Percentiles rank a stretch among this genome's conserved stretches.
phyloP scores from a whole-genome alignment of 2,797 vertebrate genomes.

The Diplodus puntazzo region DNA sequence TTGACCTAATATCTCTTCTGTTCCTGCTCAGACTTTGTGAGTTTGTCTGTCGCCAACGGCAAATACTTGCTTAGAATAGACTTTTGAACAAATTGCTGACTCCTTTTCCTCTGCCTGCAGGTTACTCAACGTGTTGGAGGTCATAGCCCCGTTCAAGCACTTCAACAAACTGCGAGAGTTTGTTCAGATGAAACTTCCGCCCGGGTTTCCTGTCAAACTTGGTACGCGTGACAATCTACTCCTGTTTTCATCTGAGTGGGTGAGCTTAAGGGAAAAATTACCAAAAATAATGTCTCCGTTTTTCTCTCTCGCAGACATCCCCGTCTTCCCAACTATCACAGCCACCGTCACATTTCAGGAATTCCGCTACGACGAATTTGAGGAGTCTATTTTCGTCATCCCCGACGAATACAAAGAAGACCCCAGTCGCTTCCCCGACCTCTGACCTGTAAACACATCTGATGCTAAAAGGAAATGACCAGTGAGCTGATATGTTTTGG shows the following conservation, averaged over 20 bases:
- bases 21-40: background rate
- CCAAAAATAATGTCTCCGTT: background rate
- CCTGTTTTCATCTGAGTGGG: background rate
- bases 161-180: conserved; percentile 99
- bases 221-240: conserved; percentile 80
- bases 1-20: background rate
- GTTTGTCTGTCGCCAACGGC: background rate
- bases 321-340: conserved; percentile 97
- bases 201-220: conserved; percentile 96
- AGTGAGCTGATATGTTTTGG: conserved; percentile 22
- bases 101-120: conserved; percentile 77
- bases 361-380: conserved; percentile 93
- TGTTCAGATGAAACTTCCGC: conserved; percentile 98
- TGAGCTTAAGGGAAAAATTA: background rate
- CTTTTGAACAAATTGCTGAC: conserved; percentile 1
- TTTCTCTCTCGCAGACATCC: conserved; percentile 86
- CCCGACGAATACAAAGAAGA: conserved; percentile 95
- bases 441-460: conserved; percentile 78
- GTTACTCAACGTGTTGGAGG: conserved; percentile 96
- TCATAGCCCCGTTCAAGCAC: conserved; percentile 98
- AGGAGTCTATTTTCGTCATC: conserved; percentile 92
- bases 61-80: background rate
- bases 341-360: conserved; percentile 99
- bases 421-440: conserved; percentile 95
- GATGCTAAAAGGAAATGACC: conserved; percentile 41